phyloP scores from a whole-genome alignment of 2,113 vertebrate species.

The Bambusicola thoracicus region DNA sequence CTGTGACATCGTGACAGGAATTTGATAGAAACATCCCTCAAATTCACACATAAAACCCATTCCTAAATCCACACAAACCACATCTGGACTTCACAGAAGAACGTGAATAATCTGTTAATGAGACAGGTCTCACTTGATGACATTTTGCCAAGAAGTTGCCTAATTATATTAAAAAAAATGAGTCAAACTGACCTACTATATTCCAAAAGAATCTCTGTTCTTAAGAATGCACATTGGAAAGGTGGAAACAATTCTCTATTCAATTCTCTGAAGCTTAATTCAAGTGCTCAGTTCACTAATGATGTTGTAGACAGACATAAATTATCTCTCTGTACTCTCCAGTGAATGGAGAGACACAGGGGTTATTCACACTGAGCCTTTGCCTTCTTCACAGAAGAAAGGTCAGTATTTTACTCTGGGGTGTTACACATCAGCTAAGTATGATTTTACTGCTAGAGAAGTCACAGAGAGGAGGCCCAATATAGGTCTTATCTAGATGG shows the following conservation, averaged over 20 bases:
- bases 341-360: background rate
- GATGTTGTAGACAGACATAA: background rate
- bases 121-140: background rate
- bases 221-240: background rate
- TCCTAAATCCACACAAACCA: background rate
- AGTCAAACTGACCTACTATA: background rate
- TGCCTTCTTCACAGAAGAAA: background rate
- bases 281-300: background rate
- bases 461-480: background rate
- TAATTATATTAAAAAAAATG: background rate
- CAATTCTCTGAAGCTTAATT: background rate
- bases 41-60: background rate
- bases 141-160: background rate
- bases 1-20: background rate
- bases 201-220: background rate
- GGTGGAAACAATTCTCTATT: background rate
- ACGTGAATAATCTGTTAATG: background rate
- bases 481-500: background rate
- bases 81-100: background rate
- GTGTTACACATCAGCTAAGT: background rate
- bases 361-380: background rate
- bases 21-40: background rate
- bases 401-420: background rate
- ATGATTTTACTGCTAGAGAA: background rate
- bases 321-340: background rate